Evolutionary conservation across 2,888 invertebrate genomes (phyloP).

Genomic region (Teleogryllus oceanicus): DNA sequence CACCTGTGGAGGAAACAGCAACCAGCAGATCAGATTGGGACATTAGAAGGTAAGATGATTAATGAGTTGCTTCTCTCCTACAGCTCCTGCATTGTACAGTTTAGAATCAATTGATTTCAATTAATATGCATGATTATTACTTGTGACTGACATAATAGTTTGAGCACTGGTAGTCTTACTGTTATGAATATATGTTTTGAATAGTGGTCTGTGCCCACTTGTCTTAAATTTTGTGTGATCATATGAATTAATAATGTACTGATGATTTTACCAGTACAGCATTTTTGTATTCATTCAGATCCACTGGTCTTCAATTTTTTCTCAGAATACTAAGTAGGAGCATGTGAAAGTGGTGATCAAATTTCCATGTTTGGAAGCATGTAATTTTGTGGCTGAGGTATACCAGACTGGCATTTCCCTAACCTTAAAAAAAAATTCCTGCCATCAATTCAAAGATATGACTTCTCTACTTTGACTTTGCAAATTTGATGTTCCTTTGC

Average conservation of each 20-base stretch:
- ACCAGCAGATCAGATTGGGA: slow-evolving; percentile 39
- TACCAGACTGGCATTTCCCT: too few species aligned
- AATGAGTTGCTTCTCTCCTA: slow-evolving; percentile 12
- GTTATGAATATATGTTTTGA: not conserved
- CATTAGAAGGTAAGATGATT: slow-evolving; percentile 36
- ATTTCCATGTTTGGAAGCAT: not conserved
- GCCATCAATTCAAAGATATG: not conserved
- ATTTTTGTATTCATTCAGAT: not conserved
- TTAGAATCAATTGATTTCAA: slow-evolving; percentile 18
- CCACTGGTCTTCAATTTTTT: not conserved
- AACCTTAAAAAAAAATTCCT: not conserved
- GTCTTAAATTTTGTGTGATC: not conserved
- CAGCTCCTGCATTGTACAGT: slow-evolving; percentile 18
- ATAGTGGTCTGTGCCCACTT: not conserved
- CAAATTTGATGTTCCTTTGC: not conserved
- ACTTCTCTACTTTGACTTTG: not conserved
- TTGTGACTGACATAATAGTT: not conserved
- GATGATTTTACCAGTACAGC: not conserved
- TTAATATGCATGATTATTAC: slow-evolving; percentile 1
- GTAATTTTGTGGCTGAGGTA: too few species aligned
- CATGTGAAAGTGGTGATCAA: not conserved
- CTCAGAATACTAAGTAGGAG: not conserved
- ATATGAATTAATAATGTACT: not conserved
- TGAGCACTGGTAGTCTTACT: not conserved
- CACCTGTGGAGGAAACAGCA: slow-evolving; percentile 34